Evolutionary conservation across 2,888 invertebrate species (phyloP).

Genomic region (Drosophila conformis): DNA sequence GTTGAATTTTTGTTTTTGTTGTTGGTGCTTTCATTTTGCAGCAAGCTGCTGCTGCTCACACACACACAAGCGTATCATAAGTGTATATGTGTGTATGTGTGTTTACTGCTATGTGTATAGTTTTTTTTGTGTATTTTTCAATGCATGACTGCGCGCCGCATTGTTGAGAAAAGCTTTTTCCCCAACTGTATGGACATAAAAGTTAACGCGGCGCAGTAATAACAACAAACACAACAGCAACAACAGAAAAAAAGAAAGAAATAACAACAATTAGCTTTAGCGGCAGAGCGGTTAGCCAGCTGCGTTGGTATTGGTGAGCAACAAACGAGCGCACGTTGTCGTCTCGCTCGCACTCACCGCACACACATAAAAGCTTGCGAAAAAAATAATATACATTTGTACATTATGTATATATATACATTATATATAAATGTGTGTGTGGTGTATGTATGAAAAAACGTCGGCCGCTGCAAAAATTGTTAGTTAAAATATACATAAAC

Average conservation of each 20-base stretch:
- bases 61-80: slow-evolving; percentile 6
- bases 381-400: slow-evolving; percentile 19
- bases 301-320: slow-evolving; percentile 55
- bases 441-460: slow-evolving; percentile 34
- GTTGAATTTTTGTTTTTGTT: slow-evolving; percentile 50
- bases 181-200: slow-evolving; percentile 52
- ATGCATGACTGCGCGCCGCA: slow-evolving; percentile 73
- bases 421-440: slow-evolving; percentile 1
- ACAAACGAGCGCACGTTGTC: slow-evolving; percentile 44
- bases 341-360: slow-evolving; percentile 31
- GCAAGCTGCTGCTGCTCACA: slow-evolving; percentile 50
- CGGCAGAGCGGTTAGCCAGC: slow-evolving; percentile 52
- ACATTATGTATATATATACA: neutral
- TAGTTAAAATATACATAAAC: slow-evolving; percentile 67
- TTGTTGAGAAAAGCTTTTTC: slow-evolving; percentile 71
- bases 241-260: slow-evolving; percentile 25
- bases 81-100: slow-evolving; percentile 23
- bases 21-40: slow-evolving; percentile 74
- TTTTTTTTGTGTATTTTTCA: slow-evolving; percentile 48
- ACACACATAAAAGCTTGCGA: slow-evolving; percentile 42
- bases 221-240: slow-evolving; percentile 47
- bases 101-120: slow-evolving; percentile 47
- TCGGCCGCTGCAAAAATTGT: slow-evolving; percentile 51
- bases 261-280: slow-evolving; percentile 63
- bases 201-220: slow-evolving; percentile 62